Percentiles rank a stretch among this genome's conserved stretches.
Conservation (phyloP, 2,888 invertebrate genomes). For the Callimorpha dominula region DNA sequence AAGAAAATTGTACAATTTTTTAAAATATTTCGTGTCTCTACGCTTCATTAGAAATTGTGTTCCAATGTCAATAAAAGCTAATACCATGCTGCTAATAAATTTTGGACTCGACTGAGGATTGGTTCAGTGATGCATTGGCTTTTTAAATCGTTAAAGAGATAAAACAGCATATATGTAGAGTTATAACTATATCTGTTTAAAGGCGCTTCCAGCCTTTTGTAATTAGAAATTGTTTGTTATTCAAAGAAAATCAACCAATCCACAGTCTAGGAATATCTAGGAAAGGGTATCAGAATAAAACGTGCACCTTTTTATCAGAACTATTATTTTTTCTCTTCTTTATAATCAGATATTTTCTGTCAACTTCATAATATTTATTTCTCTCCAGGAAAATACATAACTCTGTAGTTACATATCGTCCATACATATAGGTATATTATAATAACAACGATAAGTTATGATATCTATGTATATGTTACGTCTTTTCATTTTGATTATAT, state of each 20-base stretch:
- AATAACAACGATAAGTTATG: conserved; percentile 70
- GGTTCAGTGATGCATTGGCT: not conserved
- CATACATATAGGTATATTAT: conserved; percentile 61
- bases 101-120: conserved; percentile 6
- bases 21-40: not conserved
- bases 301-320: conserved; percentile 77
- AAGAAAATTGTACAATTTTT: not conserved
- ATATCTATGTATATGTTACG: conserved; percentile 59
- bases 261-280: conserved; percentile 22
- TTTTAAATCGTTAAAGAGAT: not conserved
- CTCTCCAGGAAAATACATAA: conserved; percentile 73
- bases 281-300: conserved; percentile 63
- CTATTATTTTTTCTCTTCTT: conserved; percentile 66
- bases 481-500: conserved; percentile 60
- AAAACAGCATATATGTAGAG: not conserved
- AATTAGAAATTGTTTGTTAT: not conserved
- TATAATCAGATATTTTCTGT: conserved; percentile 63
- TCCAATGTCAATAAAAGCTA: conserved; percentile 21
- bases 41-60: conserved; percentile 8
- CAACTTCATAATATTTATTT: conserved; percentile 69
- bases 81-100: conserved; percentile 1
- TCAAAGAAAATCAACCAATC: not conserved
- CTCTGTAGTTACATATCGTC: conserved; percentile 66
- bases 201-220: not conserved
- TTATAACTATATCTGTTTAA: not conserved